These are phyloP conservation scores for Calidris pugnax DNA, from an alignment of 2,113 vertebrate species.

Conservation along the genomic window DNA sequence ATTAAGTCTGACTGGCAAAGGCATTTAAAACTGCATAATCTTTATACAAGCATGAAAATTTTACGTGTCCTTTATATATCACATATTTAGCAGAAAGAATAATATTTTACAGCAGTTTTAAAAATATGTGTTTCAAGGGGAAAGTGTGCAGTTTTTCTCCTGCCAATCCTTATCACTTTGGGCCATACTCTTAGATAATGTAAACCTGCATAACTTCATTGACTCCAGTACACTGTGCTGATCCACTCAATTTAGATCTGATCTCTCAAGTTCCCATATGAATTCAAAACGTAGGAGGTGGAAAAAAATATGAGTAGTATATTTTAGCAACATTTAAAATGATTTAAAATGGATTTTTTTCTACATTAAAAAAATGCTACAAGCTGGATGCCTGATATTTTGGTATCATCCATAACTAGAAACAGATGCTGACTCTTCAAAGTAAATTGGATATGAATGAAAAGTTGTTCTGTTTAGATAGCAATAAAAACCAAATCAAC, in stretches of 20 bases:
- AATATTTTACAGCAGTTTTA: neutral
- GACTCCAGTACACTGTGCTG: neutral
- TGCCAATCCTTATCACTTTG: neutral
- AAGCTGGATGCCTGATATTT: neutral
- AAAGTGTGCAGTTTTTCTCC: neutral
- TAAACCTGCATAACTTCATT: neutral
- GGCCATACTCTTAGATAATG: neutral
- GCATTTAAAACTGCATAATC: neutral
- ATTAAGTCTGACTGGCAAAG: slow-evolving; percentile 16
- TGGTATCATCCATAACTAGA: neutral
- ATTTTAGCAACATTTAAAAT: slow-evolving; percentile 10
- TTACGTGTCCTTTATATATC: neutral
- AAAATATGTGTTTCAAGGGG: neutral
- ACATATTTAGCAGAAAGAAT: slow-evolving; percentile 12
- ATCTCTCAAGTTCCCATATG: neutral
- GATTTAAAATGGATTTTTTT: slow-evolving; percentile 10
- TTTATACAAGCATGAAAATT: neutral
- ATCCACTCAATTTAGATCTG: slow-evolving; percentile 26
- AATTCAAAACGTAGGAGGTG: neutral
- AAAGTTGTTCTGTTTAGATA: neutral
- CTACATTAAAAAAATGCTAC: neutral
- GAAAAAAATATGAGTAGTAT: neutral
- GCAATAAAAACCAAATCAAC: neutral
- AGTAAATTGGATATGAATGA: neutral
- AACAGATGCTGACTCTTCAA: neutral